Evolutionary conservation across 2,888 invertebrate species (phyloP), one percentile per base, ranked within the genome.

Genomic region (Aporophyla lueneburgensis): DNA sequence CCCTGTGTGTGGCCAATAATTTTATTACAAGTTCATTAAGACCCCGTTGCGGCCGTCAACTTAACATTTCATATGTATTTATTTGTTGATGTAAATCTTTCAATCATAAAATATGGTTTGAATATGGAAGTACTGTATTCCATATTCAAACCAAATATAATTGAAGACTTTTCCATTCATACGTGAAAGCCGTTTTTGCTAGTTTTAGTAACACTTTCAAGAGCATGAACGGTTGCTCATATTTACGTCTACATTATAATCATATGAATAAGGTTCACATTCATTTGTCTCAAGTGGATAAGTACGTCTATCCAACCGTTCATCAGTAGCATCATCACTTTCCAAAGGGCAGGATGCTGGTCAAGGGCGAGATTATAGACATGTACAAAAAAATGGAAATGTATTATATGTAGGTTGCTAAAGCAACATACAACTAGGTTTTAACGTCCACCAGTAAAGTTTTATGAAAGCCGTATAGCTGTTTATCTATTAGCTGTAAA

Each of bases 11-110:
- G 94, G 95, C 95, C 96, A 96, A 96, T 96, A 96, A 96, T 96
- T 96, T 96, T 95, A 96, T 96, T 96, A 96, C 95, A 94, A 94
- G 94, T 96, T 96, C 95, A 96, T 96, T 96, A 96, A 94, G 94
- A 94, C 91, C 91, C 91, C 91, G 91, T 93, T 92, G 93, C 90
- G 93, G 91, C 85, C 90, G 89, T 91, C 91, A 91, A 91, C 90
- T 92, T 88, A 88, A 89, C 87, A 90, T 91, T 91, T 87, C 89
- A 87, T 89, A 88, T 92, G 90, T 89, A 89, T 92, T 90, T 90
- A 88, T 90, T 90, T 76, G 80, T 88, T 83, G 78, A 76, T 86
- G 84, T 75, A 82, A 81, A 86, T 88, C 80, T 83, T 33, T 84
- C 74, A 85, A 87, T 84, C 79, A 81, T 73, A 65, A 65, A n/a